phyloP scores from a whole-genome alignment of 1,140 invertebrate species.

The Elymnias hypermnestra region DNA sequence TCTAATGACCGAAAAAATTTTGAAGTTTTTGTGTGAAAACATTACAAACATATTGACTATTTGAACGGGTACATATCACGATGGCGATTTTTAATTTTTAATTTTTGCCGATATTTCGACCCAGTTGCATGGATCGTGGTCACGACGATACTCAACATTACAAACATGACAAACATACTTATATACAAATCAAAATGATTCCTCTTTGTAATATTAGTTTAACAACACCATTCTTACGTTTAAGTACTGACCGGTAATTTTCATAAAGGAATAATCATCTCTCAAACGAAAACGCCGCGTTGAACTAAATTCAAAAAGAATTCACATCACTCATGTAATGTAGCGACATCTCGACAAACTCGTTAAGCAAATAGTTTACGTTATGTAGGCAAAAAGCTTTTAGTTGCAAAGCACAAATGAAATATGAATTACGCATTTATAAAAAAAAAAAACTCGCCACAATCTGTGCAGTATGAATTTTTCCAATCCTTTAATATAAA shows the following conservation, averaged over 20 bases:
- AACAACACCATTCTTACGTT: no score
- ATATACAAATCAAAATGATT: no score
- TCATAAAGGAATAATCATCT: neutral
- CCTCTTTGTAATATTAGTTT: no score
- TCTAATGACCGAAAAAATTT: no score
- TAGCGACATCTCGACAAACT: slow-evolving; percentile 12
- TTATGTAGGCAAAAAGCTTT: slow-evolving; percentile 20
- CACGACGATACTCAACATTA: no score
- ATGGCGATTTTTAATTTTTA: no score
- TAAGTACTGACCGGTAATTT: neutral
- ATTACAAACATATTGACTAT: no score
- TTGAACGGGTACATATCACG: no score
- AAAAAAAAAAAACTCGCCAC: slow-evolving; percentile 8
- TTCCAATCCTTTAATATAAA: slow-evolving; percentile 49
- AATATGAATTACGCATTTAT: slow-evolving; percentile 18
- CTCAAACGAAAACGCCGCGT: slow-evolving; percentile 1
- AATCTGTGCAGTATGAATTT: slow-evolving; percentile 15
- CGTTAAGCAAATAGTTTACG: slow-evolving; percentile 21
- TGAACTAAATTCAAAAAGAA: slow-evolving; percentile 5
- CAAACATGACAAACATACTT: no score
- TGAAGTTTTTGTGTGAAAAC: no score
- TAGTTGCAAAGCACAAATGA: slow-evolving; percentile 12
- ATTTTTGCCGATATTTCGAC: no score
- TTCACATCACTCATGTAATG: slow-evolving; percentile 6
- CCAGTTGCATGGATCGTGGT: no score